Evolutionary conservation across 2,113 vertebrate genomes (phyloP), one percentile per base, ranked within the genome.

Genomic region (Eptesicus fuscus): DNA sequence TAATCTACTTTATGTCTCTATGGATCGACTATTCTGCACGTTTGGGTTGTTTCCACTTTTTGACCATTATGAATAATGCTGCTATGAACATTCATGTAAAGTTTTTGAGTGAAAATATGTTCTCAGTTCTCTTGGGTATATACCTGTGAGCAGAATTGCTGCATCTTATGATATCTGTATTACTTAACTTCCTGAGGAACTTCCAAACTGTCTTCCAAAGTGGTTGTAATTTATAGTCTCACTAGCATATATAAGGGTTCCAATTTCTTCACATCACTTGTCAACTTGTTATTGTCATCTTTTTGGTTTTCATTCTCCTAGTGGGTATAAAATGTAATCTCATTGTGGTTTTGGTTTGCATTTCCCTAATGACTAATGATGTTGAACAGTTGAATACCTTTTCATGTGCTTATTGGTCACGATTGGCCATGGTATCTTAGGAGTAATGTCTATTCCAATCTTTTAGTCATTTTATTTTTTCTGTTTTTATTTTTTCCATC

Each of bases 31-130:
- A 23, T 88, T 69, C 35, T 88, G 56, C 25, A 49, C 16, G 83
- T 93, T 83, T 88, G 51, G 3, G 23, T 87, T 76, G 20, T 95
- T 95, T 95, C 23, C 1, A 4, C 22, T 11, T 96, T 94, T 83
- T 83, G 8, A 49, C 42, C 76, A 1, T 87, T 95, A 18, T 1
- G 35, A 83, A 63, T 86, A 86, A 53, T 61, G 49, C 59, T 88
- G 37, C 37, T 94, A 0, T 67, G 63, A 59, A 67, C 67, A 42
- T 84, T 65, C 1, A 2, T 74, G 23, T 90, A 76, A 86, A 25
- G 35, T 70, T 76, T 88, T 73, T 86, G 20, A 59, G n/a, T 53
- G 79, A 87, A 65, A 12, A 61, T 37, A 37, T 35, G 7, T 40
- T 92, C 23, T 80, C 32, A 70, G 42, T 95, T 85, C 25, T 92